Evolutionary conservation across 1,140 invertebrate genomes (phyloP).

Genomic region (Drosophila ercepeae): DNA sequence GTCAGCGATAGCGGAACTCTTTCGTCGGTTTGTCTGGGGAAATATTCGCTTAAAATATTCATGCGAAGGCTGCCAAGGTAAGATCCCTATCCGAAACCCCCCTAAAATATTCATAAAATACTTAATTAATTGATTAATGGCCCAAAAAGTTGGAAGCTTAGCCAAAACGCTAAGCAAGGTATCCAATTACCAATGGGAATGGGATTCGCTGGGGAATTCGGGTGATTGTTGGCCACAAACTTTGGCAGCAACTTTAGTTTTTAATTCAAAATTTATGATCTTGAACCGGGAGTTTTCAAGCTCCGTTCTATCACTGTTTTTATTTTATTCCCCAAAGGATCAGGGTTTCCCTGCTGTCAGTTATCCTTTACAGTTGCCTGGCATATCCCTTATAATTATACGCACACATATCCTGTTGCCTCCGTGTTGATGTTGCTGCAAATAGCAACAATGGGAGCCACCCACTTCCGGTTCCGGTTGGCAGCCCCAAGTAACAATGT

Average conservation of each 20-base stretch:
- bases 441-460: slow-evolving; percentile 15
- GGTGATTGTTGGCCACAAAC: slow-evolving; percentile 40
- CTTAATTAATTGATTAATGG: slow-evolving; percentile 81
- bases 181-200: slow-evolving; percentile 51
- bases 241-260: slow-evolving; percentile 29
- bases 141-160: slow-evolving; percentile 67
- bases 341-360: slow-evolving; percentile 1
- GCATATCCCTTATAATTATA: slow-evolving; percentile 31
- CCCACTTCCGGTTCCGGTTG: slow-evolving; percentile 29
- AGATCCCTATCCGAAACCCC: slow-evolving; percentile 28
- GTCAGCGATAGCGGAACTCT: slow-evolving; percentile 41
- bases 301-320: background rate
- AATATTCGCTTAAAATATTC: slow-evolving; percentile 66
- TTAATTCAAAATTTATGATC: slow-evolving; percentile 32
- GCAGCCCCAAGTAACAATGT: slow-evolving; percentile 70
- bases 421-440: slow-evolving; percentile 16
- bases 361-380: slow-evolving; percentile 17
- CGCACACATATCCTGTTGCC: slow-evolving; percentile 40
- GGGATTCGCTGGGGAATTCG: background rate
- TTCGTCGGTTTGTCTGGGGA: slow-evolving; percentile 9
- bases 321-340: background rate
- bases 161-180: slow-evolving; percentile 57
- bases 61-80: slow-evolving; percentile 58
- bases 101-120: slow-evolving; percentile 79
- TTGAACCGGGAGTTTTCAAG: background rate